A percentile compares a stretch with the other conserved stretches of the same genome.
Evolutionary conservation across 2,113 vertebrate species (phyloP).

Genomic region (Empidonax traillii): DNA sequence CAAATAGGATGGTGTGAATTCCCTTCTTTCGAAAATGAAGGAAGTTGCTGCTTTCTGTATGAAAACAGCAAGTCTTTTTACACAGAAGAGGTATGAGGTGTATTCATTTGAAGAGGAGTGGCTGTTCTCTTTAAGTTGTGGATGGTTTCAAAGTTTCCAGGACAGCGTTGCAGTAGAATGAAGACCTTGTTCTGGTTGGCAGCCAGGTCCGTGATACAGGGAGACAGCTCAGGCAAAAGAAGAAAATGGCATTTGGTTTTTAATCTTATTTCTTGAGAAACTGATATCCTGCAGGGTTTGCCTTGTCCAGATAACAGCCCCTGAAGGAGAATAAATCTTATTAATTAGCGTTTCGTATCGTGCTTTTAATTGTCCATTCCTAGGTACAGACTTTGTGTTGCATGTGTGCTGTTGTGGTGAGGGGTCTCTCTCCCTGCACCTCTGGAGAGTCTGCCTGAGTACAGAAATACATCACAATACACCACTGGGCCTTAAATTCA

Average conservation of each 20-base stretch:
- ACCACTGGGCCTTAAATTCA: neutral
- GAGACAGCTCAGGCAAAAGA: neutral
- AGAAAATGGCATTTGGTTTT: neutral
- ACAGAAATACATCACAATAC: neutral
- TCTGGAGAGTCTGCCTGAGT: neutral
- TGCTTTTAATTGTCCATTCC: neutral
- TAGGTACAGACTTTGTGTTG: neutral
- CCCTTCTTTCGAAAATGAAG: constrained; percentile 22
- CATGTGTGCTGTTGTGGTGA: accelerated
- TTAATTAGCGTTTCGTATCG: neutral
- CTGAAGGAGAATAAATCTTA: neutral
- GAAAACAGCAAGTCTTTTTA: neutral
- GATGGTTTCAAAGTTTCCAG: constrained; percentile 9
- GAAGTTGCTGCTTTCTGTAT: neutral
- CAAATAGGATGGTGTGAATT: neutral
- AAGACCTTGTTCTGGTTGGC: neutral
- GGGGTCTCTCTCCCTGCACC: neutral
- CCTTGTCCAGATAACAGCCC: neutral
- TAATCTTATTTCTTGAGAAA: constrained; percentile 19
- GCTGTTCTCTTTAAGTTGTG: neutral
- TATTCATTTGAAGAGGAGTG: neutral
- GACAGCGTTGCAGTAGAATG: neutral
- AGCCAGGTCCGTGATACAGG: neutral
- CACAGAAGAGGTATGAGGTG: neutral
- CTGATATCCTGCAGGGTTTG: neutral